Conservation (phyloP, 2,888 invertebrate species). For the Ceraclea dissimilis region DNA sequence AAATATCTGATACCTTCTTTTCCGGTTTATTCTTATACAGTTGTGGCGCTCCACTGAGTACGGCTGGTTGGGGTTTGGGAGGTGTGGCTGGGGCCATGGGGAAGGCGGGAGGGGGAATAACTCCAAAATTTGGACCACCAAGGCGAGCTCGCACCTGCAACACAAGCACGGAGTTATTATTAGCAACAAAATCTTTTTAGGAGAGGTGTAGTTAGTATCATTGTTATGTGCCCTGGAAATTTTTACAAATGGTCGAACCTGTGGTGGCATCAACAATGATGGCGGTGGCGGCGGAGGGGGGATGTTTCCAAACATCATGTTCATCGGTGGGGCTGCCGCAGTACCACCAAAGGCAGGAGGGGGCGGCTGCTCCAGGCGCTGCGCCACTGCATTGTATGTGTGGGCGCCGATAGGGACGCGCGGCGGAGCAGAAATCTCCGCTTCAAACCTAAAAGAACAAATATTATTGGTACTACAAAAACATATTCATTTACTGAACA, state of each 20-base stretch:
- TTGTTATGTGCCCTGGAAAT: too few relatives aligned
- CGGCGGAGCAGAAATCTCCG: constrained; percentile 66
- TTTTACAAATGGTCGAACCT: too few relatives aligned
- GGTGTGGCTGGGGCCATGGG: constrained; percentile 37
- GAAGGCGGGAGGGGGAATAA: constrained; percentile 33
- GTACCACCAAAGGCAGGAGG: constrained; percentile 39
- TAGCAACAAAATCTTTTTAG: too few relatives aligned
- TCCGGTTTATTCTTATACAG: constrained; percentile 44
- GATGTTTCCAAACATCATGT: constrained; percentile 50
- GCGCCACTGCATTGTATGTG: constrained; percentile 64
- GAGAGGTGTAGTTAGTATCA: too few relatives aligned
- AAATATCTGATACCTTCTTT: constrained; percentile 18
- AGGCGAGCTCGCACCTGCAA: constrained; percentile 35
- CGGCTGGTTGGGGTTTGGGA: constrained; percentile 51
- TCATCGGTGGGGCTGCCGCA: not conserved
- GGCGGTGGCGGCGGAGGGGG: constrained; percentile 61
- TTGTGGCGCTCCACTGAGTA: constrained; percentile 63
- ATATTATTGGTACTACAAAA: not conserved
- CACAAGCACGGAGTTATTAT: too few relatives aligned
- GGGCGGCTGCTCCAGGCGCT: constrained; percentile 53
- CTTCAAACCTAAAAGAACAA: constrained; percentile 64
- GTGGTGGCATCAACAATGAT: constrained; percentile 62
- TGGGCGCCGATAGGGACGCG: constrained; percentile 65
- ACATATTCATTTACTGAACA: too few relatives aligned
- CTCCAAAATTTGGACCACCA: constrained; percentile 37